phyloP scores from a whole-genome alignment of 1,140 invertebrate genomes.

The Bombus haemorrhoidalis region DNA sequence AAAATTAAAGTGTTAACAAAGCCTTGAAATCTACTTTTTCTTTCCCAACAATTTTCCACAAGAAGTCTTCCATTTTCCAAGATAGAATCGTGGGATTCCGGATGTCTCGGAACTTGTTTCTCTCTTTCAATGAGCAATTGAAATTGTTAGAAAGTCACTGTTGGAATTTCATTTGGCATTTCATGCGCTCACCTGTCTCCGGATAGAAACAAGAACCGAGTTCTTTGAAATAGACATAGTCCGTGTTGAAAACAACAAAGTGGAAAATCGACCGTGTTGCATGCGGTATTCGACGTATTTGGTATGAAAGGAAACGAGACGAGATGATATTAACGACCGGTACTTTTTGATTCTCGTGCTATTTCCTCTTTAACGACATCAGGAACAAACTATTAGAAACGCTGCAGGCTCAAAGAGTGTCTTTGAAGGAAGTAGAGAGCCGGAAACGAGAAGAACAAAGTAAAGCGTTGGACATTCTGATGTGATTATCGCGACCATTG shows the following conservation, averaged over 20 bases:
- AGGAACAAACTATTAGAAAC: background rate
- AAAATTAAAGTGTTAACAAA: background rate
- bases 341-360: background rate
- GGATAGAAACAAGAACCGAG: background rate
- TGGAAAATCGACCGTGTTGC: background rate
- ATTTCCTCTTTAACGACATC: background rate
- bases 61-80: background rate
- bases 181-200: background rate
- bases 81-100: background rate
- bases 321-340: too few relatives aligned
- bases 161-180: constrained; percentile 10
- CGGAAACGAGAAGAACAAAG: background rate
- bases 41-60: background rate
- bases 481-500: background rate
- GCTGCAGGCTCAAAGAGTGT: background rate
- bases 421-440: background rate
- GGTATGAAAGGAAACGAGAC: constrained; percentile 1
- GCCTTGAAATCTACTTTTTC: too few relatives aligned
- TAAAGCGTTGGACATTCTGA: background rate
- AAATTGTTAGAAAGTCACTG: background rate
- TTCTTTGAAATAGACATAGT: background rate
- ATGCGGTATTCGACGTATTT: constrained; percentile 21
- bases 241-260: background rate
- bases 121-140: background rate
- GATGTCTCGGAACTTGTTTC: background rate